phyloP scores from a whole-genome alignment of 2,113 vertebrate genomes.

The Syngnathus floridae region DNA sequence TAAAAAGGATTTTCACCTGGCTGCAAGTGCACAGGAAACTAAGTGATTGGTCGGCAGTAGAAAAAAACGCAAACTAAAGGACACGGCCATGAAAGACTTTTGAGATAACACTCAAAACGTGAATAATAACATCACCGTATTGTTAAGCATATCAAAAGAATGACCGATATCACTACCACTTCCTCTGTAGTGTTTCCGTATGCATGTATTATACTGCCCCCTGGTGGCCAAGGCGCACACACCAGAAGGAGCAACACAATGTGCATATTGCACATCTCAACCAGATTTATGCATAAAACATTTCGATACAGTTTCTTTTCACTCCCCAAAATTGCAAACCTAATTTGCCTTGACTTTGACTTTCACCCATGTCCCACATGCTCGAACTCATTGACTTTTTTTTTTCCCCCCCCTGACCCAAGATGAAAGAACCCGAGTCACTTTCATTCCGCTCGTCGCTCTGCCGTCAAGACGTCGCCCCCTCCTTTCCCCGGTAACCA shows the following conservation, averaged over 20 bases:
- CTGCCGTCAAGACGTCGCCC: slow-evolving; percentile 20
- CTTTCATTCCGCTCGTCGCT: slow-evolving; percentile 44
- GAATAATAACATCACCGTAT: too few species aligned
- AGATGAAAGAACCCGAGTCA: slow-evolving; percentile 48
- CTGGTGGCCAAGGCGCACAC: too few species aligned
- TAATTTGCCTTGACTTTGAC: background rate
- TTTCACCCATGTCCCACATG: background rate
- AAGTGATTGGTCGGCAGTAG: background rate
- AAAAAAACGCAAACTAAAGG: background rate
- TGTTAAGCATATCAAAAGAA: too few species aligned
- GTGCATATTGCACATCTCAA: background rate
- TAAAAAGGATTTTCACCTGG: background rate
- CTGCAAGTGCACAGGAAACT: background rate
- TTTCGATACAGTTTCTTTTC: background rate
- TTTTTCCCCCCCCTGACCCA: slow-evolving; percentile 9
- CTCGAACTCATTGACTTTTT: slow-evolving; percentile 20
- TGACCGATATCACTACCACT: too few species aligned
- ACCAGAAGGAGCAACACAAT: too few species aligned
- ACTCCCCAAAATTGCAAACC: background rate
- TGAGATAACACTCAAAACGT: background rate
- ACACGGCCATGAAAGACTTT: background rate
- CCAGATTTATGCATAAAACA: background rate
- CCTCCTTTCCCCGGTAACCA: background rate
- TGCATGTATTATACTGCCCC: too few species aligned
- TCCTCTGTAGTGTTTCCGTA: too few species aligned